phyloP scores from a whole-genome alignment of 2,113 vertebrate species.

The Catharus bicknelli region DNA sequence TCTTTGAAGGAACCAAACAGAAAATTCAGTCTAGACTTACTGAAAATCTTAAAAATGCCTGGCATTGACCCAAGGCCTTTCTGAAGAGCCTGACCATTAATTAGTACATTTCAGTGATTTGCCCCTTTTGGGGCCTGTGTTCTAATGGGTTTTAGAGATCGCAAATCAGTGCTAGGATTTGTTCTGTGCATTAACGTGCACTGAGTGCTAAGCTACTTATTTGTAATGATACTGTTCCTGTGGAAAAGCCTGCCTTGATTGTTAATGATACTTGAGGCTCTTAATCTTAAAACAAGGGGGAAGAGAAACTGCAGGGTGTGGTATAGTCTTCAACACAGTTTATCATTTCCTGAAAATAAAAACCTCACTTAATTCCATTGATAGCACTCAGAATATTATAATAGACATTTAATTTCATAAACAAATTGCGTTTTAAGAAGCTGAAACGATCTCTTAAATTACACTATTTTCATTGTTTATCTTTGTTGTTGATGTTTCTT shows the following conservation, averaged over 20 bases:
- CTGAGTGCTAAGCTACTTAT: conserved; percentile 56
- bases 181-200: conserved; percentile 55
- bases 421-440: not conserved
- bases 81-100: conserved; percentile 13
- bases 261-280: conserved; percentile 57
- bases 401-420: conserved; percentile 49
- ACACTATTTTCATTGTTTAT: conserved; percentile 12
- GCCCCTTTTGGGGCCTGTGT: conserved; percentile 6
- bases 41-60: conserved; percentile 31
- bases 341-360: conserved; percentile 46
- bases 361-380: conserved; percentile 41
- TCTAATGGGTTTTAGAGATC: conserved; percentile 25
- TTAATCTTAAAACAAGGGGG: conserved; percentile 42
- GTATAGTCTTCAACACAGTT: not conserved
- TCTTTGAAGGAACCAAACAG: not conserved
- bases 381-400: conserved; percentile 44
- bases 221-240: conserved; percentile 53
- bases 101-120: conserved; percentile 43
- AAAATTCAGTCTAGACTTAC: conserved; percentile 13
- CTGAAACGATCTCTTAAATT: not conserved
- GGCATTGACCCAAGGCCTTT: conserved; percentile 32
- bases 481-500: not conserved
- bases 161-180: conserved; percentile 42
- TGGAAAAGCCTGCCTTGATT: conserved; percentile 58
- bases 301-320: conserved; percentile 51